These are phyloP conservation scores for Hippasteria phrygiana DNA, from an alignment of 53 echinoderm and acorn worm genomes.

Conservation along the genomic window DNA sequence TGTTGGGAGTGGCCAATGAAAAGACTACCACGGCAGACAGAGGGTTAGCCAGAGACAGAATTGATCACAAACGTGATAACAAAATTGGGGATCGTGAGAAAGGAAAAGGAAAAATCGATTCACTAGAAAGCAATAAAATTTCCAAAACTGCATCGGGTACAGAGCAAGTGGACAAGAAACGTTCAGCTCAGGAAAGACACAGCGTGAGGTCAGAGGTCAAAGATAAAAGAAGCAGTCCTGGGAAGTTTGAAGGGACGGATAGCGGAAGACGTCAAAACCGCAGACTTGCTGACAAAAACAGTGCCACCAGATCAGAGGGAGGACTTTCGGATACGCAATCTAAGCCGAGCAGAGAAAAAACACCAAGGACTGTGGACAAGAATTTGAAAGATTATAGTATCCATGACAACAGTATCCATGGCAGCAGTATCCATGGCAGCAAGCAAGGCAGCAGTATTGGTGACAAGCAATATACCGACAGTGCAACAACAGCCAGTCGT, in stretches of 20 bases:
- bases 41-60: background rate
- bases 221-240: background rate
- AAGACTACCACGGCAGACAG: background rate
- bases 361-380: background rate
- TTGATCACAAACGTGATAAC: background rate
- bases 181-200: background rate
- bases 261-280: background rate
- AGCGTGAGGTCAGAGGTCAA: background rate
- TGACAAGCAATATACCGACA: background rate
- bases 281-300: slow-evolving; percentile 5
- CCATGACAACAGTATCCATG: background rate
- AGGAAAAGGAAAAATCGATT: background rate
- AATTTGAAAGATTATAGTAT: background rate
- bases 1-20: background rate
- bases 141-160: too few relatives aligned
- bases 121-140: background rate
- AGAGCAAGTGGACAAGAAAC: background rate
- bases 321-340: background rate
- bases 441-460: background rate
- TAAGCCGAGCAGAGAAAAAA: background rate
- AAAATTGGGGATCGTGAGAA: background rate
- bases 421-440: too few relatives aligned
- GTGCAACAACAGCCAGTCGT: background rate
- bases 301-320: background rate
- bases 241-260: background rate